These are phyloP conservation scores for Orchesella flavescens DNA, from an alignment of 2,888 invertebrate genomes.

Conservation along the genomic window DNA sequence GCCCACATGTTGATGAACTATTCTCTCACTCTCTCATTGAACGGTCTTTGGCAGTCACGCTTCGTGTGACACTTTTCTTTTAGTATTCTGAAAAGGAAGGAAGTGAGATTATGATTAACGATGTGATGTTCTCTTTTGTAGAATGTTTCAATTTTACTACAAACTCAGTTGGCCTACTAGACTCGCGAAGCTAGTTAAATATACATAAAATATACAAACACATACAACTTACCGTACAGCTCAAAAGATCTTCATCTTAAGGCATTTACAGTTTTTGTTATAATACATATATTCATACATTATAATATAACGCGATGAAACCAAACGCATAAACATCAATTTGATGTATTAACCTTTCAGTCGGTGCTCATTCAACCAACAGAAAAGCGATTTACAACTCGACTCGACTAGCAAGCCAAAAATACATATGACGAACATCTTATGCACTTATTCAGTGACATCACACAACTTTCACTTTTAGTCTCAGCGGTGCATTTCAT, in stretches of 20 bases:
- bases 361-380: background rate
- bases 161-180: background rate
- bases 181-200: background rate
- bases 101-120: conserved; percentile 27
- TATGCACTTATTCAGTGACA: conserved; percentile 12
- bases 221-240: no score
- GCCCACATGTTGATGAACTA: no score
- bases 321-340: no score
- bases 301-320: no score
- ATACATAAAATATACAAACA: no score
- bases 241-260: no score
- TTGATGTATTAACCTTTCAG: conserved; percentile 32
- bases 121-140: background rate
- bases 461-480: conserved; percentile 41
- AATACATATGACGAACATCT: background rate
- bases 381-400: background rate
- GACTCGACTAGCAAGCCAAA: background rate
- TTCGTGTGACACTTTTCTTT: conserved; percentile 4
- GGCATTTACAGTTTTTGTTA: no score
- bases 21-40: background rate
- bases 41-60: conserved; percentile 45
- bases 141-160: background rate
- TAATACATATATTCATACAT: no score
- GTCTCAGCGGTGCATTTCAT: background rate
- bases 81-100: background rate